Conservation (phyloP, 92 coral and sea anemone genomes). For the Epizoanthus fatuus region DNA sequence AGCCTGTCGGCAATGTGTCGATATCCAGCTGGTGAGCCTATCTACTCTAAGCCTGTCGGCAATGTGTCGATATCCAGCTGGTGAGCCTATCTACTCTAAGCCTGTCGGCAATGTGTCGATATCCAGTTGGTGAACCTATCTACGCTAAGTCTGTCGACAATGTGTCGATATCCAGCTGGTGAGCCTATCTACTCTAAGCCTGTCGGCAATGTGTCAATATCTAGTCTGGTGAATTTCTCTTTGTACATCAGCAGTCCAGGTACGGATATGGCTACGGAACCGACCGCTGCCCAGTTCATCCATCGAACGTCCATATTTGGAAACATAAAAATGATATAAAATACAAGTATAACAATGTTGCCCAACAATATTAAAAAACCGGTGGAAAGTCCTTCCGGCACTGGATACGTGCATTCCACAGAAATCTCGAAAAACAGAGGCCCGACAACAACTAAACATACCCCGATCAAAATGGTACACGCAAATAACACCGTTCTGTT, state of each 20-base stretch:
- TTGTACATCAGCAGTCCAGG: slow-evolving; percentile 56
- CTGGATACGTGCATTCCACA: slow-evolving; percentile 71
- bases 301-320: slow-evolving; percentile 52
- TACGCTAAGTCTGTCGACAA: neutral
- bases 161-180: slow-evolving; percentile 54
- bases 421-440: slow-evolving; percentile 69
- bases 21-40: neutral
- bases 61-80: slow-evolving; percentile 50
- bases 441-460: slow-evolving; percentile 57
- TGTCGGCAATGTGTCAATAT: slow-evolving; percentile 34
- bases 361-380: slow-evolving; percentile 27
- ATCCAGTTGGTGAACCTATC: slow-evolving; percentile 12
- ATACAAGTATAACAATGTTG: slow-evolving; percentile 27
- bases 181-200: too few relatives aligned
- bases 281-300: slow-evolving; percentile 75
- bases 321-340: slow-evolving; percentile 61
- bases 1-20: neutral
- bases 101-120: slow-evolving; percentile 21
- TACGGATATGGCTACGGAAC: slow-evolving; percentile 29
- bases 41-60: neutral
- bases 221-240: slow-evolving; percentile 50
- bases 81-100: slow-evolving; percentile 9
- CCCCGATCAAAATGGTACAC: slow-evolving; percentile 43
- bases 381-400: slow-evolving; percentile 61
- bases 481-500: slow-evolving; percentile 51